Evolutionary conservation across 2,113 vertebrate genomes (phyloP), one percentile per base, ranked within the genome.

Genomic region (Ochotona princeps): DNA sequence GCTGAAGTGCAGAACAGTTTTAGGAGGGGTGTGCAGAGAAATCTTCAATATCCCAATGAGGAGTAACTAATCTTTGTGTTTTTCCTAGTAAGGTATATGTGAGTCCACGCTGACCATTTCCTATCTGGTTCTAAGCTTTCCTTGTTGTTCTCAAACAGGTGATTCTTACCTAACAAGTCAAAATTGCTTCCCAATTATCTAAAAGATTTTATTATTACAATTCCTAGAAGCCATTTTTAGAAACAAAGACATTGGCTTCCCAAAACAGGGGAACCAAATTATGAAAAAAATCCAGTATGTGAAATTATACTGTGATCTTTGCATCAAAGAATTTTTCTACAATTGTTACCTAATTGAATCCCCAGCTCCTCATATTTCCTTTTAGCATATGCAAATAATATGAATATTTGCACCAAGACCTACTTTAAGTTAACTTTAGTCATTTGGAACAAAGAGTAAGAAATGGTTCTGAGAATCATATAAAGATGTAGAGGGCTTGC

Each of bases 161-260:
- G 54, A 57, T 57, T 57, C 54, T 57, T 51, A 83, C 25, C 49
- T 28, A 91, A 88, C 73, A n/a, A 75, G 82, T 25, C 44, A n/a
- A 81, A 69, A 65, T 57, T 44, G 30, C 17, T 91, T 44, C 69
- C 60, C 2, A 49, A 32, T 90, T 86, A 65, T 78, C 83, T 49
- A 87, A 89, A 91, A 83, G 15, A 54, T 54, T n/a, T 65, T 44
- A 75, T n/a, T 69, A 61, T 66, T 85, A 73, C 13, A 90, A n/a
- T 80, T 90, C 61, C 30, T 76, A 90, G 74, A 75, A 61, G 75
- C 86, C 28, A 78, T 57, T 75, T 2, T 25, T 88, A 76, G 76
- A 8, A 83, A 51, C 23, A 60, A 90, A 74, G 30, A 44, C 85
- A 23, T 72, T 90, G 63, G n/a, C 12, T 6, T 18, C 23, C 73